Evolutionary conservation across 2,797 vertebrate genomes (phyloP).

Genomic region (Sebastes itinus): DNA sequence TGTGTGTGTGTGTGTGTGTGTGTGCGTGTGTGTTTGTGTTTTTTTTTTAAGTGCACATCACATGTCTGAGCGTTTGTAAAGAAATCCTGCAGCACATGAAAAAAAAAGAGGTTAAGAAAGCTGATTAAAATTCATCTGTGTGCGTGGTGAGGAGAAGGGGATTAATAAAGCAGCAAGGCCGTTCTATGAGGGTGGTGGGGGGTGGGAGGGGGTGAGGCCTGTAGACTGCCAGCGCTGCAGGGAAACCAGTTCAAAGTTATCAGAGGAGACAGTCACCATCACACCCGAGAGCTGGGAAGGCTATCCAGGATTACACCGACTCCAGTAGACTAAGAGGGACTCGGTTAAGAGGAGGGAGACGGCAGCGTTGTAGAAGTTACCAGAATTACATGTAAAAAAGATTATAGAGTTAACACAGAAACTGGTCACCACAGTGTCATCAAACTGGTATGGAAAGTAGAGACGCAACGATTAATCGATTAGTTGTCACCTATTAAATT

Average conservation of each 20-base stretch:
- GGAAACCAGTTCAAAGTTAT: constrained; percentile 78
- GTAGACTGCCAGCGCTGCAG: constrained; percentile 66
- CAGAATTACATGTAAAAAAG: constrained; percentile 16
- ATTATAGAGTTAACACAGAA: constrained; percentile 28
- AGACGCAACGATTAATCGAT: no score
- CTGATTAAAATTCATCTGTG: constrained; percentile 83
- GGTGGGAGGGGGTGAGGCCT: not conserved
- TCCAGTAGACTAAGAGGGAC: constrained; percentile 41
- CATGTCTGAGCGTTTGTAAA: constrained; percentile 66
- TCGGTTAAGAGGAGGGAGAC: constrained; percentile 3
- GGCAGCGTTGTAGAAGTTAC: constrained; percentile 30
- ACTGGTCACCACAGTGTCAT: constrained; percentile 6
- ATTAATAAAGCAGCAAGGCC: constrained; percentile 81
- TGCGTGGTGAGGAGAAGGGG: constrained; percentile 80
- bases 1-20: constrained; percentile 23
- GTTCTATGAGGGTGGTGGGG: constrained; percentile 43
- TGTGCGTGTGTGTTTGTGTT: constrained; percentile 1
- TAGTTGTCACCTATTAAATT: no score
- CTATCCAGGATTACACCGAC: constrained; percentile 68
- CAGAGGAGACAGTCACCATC: constrained; percentile 77
- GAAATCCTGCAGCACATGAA: constrained; percentile 73
- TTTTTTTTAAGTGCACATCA: constrained; percentile 44
- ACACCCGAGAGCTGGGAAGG: constrained; percentile 59
- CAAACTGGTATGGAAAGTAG: not conserved
- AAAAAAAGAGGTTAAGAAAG: constrained; percentile 77